A percentile compares a stretch with the other conserved stretches of the same genome.
Evolutionary conservation across 2,888 invertebrate species (phyloP).

Genomic region (Ctena decussata): DNA sequence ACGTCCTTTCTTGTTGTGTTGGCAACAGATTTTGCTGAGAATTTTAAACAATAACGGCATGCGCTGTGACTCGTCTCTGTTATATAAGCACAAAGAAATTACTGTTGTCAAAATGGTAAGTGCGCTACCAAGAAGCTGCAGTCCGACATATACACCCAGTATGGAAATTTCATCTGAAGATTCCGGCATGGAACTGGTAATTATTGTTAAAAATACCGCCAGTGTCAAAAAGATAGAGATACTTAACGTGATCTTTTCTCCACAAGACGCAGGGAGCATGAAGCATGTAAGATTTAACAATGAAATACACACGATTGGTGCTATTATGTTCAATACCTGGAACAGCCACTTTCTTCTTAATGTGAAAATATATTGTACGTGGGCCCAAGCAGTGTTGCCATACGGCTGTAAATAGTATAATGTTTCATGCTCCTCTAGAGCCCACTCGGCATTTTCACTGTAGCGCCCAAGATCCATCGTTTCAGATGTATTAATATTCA

Average conservation of each 20-base stretch:
- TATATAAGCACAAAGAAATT: constrained; percentile 53
- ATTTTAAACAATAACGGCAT: constrained; percentile 34
- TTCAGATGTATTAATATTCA: neutral
- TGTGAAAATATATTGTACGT: constrained; percentile 10
- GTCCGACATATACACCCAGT: constrained; percentile 64
- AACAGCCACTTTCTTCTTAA: constrained; percentile 46
- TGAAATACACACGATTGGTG: constrained; percentile 50
- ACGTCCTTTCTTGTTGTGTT: neutral
- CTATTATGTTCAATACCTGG: constrained; percentile 43
- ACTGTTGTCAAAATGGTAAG: constrained; percentile 63
- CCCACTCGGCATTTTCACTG: constrained; percentile 51
- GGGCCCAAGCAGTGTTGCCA: constrained; percentile 27
- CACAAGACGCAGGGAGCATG: constrained; percentile 51
- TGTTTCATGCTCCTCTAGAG: neutral
- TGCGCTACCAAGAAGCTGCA: constrained; percentile 65
- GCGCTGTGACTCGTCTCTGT: constrained; percentile 41
- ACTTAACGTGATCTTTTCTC: constrained; percentile 54
- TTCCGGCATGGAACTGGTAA: constrained; percentile 66
- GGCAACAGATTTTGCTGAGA: constrained; percentile 29
- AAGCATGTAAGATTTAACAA: constrained; percentile 47
- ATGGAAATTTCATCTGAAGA: constrained; percentile 67
- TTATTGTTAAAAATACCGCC: constrained; percentile 66
- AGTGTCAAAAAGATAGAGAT: constrained; percentile 67
- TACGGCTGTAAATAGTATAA: constrained; percentile 1
- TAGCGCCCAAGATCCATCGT: constrained; percentile 9